These are phyloP conservation scores for Iguana delicatissima DNA, from an alignment of 2,797 vertebrate species.

Conservation along the genomic window DNA sequence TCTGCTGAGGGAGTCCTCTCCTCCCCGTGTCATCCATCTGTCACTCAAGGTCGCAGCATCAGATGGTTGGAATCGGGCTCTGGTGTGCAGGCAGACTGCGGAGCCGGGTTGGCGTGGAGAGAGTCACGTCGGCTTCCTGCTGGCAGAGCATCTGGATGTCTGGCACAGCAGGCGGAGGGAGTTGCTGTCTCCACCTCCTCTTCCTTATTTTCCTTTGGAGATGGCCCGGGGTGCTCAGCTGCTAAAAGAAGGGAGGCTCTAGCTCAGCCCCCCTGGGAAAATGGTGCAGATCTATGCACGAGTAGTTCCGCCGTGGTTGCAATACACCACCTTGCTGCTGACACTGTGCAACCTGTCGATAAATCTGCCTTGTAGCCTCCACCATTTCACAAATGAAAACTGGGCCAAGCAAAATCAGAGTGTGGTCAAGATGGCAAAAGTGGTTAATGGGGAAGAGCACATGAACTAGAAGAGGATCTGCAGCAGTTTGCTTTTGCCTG, in stretches of 20 bases:
- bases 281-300: too few species aligned
- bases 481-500: too few species aligned
- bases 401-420: too few species aligned
- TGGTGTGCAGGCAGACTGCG: background rate
- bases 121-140: slow-evolving; percentile 6
- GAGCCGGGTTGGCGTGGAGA: background rate
- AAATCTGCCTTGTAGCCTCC: too few species aligned
- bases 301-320: too few species aligned
- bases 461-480: too few species aligned
- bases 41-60: background rate
- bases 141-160: background rate
- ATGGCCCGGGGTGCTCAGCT: background rate
- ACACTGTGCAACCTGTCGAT: too few species aligned
- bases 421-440: too few species aligned
- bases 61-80: background rate
- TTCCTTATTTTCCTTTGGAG: background rate
- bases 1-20: background rate
- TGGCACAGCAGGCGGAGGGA: background rate
- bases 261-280: background rate
- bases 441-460: too few species aligned
- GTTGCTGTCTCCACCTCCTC: background rate
- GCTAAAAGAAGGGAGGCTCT: background rate
- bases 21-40: background rate
- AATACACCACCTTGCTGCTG: too few species aligned
- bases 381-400: too few species aligned